Evolutionary conservation across 2,113 vertebrate genomes (phyloP), one percentile per base, ranked within the genome.

Genomic region (Tenrec ecaudatus): DNA sequence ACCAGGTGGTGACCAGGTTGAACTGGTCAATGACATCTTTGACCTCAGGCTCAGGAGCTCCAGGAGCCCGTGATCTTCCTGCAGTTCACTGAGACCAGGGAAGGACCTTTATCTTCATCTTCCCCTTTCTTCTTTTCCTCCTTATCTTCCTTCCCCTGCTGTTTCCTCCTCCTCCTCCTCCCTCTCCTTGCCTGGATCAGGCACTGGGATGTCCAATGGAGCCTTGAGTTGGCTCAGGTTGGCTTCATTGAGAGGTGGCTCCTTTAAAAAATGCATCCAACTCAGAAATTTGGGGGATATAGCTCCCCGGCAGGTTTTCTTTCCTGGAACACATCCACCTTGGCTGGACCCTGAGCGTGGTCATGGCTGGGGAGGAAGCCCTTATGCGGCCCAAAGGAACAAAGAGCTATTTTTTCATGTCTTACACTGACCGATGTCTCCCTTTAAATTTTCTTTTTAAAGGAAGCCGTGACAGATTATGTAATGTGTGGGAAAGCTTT

Each of bases 1-100:
- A 95, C 99, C 99, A 99, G 95, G 99, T 98, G 3, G n/a, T n/a
- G n/a, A n/a, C 99, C 94, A 98, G 97, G 94, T 99, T 99, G n/a
- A 99, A 98, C 47, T 98, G 98, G 97, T 99, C 99, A 96, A 98
- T 99, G 81, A 99, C 97, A 1, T 98, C 98, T 93, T 99, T 98
- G 96, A 99, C 98, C 96, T 99, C 97, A 10, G 98, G 98, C 76
- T 99, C 16, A 99, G 97, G 36, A 97, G 96, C 87, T 97, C 97
- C 95, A 99, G 96, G 43, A 99, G 98, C 62, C 69, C 29, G 99
- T 98, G 23, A 97, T 98, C 84, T 98, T 98, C 27, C 99, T 99
- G 96, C 97, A 98, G 95, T 94, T 97, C 86, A 99, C 97, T 25
- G 99, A 99, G 84, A 99, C 99, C 93, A 99, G 99, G 1, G 98